Percentiles rank a stretch among this genome's conserved stretches.
Evolutionary conservation across 2,888 invertebrate genomes (phyloP).

Genomic region (Machimus rusticus): DNA sequence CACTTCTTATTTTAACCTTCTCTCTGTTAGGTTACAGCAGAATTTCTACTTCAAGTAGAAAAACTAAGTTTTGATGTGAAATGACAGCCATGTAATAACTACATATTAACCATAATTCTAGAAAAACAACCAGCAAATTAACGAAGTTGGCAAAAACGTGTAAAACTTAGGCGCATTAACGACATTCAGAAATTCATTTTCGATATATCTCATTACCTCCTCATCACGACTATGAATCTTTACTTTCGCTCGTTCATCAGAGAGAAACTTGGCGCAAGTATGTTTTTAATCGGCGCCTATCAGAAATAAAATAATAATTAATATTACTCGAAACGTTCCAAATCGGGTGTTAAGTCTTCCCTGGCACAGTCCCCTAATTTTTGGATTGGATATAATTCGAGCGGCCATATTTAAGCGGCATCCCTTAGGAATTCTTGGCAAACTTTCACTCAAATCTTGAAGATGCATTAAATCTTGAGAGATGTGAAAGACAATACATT

Average conservation of each 20-base stretch:
- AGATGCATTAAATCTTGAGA: neutral
- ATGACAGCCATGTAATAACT: neutral
- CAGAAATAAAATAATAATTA: neutral
- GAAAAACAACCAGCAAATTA: neutral
- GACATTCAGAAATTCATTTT: neutral
- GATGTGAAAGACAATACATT: neutral
- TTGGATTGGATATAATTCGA: neutral
- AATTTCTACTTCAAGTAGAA: neutral
- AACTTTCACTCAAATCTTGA: neutral
- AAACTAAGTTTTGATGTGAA: neutral
- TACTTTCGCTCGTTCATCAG: neutral
- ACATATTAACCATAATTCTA: neutral
- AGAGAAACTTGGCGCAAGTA: neutral
- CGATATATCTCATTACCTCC: neutral
- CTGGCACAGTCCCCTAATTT: neutral
- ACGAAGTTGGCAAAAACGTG: neutral
- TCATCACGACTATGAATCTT: neutral
- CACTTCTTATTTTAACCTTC: no score
- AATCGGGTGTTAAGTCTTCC: neutral
- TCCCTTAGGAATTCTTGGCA: conserved; percentile 23
- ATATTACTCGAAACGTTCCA: neutral
- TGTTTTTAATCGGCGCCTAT: neutral
- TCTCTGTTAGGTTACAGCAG: no score
- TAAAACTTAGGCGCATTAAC: neutral
- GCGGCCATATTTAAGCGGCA: neutral